These are phyloP conservation scores for Macrostomum lignano DNA, from an alignment of 1,140 invertebrate species.

Conservation along the genomic window DNA sequence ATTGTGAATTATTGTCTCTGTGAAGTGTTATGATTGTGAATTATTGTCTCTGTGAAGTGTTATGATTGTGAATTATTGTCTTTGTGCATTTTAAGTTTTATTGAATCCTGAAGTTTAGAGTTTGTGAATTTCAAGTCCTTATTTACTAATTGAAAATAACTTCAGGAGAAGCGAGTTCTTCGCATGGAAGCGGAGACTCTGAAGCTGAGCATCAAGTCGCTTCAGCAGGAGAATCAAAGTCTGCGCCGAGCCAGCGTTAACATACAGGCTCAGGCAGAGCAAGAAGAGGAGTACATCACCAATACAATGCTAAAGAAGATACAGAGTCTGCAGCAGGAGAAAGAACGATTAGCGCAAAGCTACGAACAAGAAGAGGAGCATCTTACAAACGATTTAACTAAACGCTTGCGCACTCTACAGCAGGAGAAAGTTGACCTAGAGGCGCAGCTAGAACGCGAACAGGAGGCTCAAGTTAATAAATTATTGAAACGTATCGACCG, in stretches of 20 bases:
- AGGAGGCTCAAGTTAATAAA: slow-evolving; percentile 84
- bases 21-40: too few relatives aligned
- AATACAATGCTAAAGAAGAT: slow-evolving; percentile 92
- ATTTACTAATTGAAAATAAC: too few relatives aligned
- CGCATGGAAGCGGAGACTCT: slow-evolving; percentile 86
- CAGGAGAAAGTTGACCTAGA: too few relatives aligned
- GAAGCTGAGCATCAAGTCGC: slow-evolving; percentile 63
- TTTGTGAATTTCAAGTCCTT: too few relatives aligned
- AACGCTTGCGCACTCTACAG: slow-evolving; percentile 62
- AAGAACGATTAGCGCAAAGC: slow-evolving; percentile 80
- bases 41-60: too few relatives aligned
- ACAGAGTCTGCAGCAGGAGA: slow-evolving; percentile 84
- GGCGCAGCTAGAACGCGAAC: too few relatives aligned
- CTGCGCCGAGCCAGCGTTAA: slow-evolving; percentile 75
- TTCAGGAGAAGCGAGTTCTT: slow-evolving; percentile 76
- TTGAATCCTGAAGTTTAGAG: too few relatives aligned
- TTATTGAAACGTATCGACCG: slow-evolving; percentile 91
- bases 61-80: too few relatives aligned
- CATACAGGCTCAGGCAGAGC: slow-evolving; percentile 41
- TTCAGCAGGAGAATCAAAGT: slow-evolving; percentile 74
- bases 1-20: too few relatives aligned
- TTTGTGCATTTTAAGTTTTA: too few relatives aligned
- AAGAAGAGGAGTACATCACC: slow-evolving; percentile 93
- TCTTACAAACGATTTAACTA: slow-evolving; percentile 84
- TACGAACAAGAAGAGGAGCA: slow-evolving; percentile 96